phyloP scores from a whole-genome alignment of 2,888 invertebrate species.

The Mamestra brassicae region DNA sequence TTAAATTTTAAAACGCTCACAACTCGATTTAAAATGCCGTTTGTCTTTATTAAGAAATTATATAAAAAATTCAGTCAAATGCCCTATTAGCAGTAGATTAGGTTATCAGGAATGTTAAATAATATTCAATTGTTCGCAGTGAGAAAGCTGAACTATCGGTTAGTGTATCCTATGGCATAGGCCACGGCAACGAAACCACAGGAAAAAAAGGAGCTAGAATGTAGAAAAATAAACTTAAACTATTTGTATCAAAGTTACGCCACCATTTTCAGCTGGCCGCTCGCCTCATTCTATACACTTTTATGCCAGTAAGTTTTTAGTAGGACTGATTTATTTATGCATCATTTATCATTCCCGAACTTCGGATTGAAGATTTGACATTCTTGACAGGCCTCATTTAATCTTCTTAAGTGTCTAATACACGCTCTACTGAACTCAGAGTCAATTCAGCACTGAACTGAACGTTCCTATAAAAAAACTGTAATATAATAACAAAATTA shows the following conservation, averaged over 20 bases:
- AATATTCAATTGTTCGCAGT: not conserved
- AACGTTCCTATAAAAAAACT: constrained; percentile 39
- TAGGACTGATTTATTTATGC: constrained; percentile 77
- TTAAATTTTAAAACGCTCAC: too few species aligned
- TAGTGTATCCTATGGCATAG: not conserved
- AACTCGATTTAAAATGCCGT: too few species aligned
- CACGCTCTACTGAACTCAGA: constrained; percentile 74
- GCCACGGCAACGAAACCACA: not conserved
- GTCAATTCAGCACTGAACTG: constrained; percentile 66
- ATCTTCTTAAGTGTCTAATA: constrained; percentile 80
- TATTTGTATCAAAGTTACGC: not conserved
- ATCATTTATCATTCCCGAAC: constrained; percentile 80
- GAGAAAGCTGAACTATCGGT: not conserved
- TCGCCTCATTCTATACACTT: constrained; percentile 64
- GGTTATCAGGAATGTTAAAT: too few species aligned
- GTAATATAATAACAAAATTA: constrained; percentile 30
- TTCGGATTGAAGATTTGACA: constrained; percentile 82
- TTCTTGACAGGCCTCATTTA: constrained; percentile 80
- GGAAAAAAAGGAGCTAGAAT: not conserved
- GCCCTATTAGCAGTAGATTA: too few species aligned
- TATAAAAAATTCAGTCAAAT: too few species aligned
- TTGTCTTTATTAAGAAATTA: too few species aligned
- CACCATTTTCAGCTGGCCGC: constrained; percentile 21
- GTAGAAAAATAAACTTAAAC: not conserved
- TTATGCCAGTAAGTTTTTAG: constrained; percentile 75